These are phyloP conservation scores for Nothocercus julius DNA, from an alignment of 2,113 vertebrate genomes.

Conservation along the genomic window DNA sequence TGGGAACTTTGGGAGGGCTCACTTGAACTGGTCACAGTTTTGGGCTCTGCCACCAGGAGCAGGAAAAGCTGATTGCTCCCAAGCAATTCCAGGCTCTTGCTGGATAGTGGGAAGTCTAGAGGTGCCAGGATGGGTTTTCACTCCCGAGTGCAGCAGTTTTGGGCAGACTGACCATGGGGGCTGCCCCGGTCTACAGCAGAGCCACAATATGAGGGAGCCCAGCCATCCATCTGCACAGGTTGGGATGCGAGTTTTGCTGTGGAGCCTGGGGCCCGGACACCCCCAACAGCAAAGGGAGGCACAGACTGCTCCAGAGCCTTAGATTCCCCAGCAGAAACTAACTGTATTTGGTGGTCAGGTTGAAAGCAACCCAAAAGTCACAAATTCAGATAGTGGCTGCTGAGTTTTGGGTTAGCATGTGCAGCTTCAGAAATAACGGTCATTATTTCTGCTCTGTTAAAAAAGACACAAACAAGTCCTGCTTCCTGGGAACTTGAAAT, in stretches of 20 bases:
- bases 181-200: neutral
- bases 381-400: neutral
- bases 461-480: neutral
- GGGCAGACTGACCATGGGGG: neutral
- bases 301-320: accelerated
- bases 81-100: accelerated
- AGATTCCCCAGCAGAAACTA: neutral
- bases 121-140: neutral
- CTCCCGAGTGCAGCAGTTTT: neutral
- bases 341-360: neutral
- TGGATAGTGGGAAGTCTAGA: neutral
- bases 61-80: accelerated
- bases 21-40: neutral
- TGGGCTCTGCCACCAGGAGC: neutral
- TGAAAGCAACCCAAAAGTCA: neutral
- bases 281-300: accelerated
- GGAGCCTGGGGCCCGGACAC: neutral
- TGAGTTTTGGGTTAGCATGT: neutral
- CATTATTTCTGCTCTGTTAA: slow-evolving; percentile 2
- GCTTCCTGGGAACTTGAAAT: neutral
- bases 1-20: neutral
- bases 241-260: accelerated
- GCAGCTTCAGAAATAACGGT: neutral
- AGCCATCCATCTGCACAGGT: accelerated
- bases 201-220: neutral